Percentiles rank a stretch among this genome's conserved stretches.
Conservation (phyloP, 2,888 invertebrate genomes). For the Cynaeus angustus region DNA sequence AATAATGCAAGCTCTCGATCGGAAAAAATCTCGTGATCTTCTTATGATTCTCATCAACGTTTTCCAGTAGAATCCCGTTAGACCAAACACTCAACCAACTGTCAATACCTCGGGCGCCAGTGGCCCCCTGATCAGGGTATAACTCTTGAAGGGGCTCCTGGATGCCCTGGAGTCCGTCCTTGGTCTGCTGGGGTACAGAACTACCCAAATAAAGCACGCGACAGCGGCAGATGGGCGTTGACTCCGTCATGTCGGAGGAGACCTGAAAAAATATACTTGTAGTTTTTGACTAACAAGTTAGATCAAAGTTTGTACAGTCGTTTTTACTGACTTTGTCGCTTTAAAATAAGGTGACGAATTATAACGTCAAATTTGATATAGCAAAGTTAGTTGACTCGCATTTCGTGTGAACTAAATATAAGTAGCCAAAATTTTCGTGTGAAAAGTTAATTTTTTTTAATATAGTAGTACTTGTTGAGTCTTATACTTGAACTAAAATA, state of each 20-base stretch:
- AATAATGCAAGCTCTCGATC: conserved; percentile 95
- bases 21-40: conserved; percentile 97
- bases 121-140: conserved; percentile 95
- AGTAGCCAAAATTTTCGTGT: too few relatives aligned
- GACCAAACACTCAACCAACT: conserved; percentile 98
- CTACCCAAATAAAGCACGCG: conserved; percentile 97
- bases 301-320: too few relatives aligned
- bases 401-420: too few relatives aligned
- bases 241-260: conserved; percentile 76
- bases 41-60: conserved; percentile 96
- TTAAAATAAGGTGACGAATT: too few relatives aligned
- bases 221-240: conserved; percentile 97
- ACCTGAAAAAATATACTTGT: conserved; percentile 10
- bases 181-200: conserved; percentile 96
- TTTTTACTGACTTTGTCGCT: too few relatives aligned
- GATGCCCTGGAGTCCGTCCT: conserved; percentile 97
- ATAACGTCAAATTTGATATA: too few relatives aligned
- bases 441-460: too few relatives aligned
- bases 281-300: too few relatives aligned
- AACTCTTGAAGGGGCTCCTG: conserved; percentile 97
- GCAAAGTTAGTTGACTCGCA: too few relatives aligned
- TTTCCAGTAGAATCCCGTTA: conserved; percentile 95
- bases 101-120: conserved; percentile 92
- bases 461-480: too few relatives aligned
- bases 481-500: too few relatives aligned